Conservation (phyloP, 2,888 invertebrate genomes). For the Cartodere bifasciata region DNA sequence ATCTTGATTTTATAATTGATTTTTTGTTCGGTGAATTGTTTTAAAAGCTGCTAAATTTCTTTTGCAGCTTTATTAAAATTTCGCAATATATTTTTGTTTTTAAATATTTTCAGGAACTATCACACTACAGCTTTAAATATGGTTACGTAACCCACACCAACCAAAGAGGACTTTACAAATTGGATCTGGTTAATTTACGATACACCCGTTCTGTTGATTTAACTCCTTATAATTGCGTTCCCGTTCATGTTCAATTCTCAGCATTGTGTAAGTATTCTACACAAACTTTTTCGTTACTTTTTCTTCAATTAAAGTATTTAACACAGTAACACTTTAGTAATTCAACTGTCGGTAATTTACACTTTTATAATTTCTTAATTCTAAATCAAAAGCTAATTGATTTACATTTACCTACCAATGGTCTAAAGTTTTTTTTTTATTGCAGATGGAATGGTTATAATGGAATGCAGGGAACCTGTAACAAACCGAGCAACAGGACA, state of each 20-base stretch:
- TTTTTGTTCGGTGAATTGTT: too few relatives aligned
- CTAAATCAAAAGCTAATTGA: too few relatives aligned
- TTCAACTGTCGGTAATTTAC: too few relatives aligned
- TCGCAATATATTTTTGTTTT: conserved; percentile 5
- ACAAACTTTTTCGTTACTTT: too few relatives aligned
- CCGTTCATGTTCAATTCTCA: conserved; percentile 53
- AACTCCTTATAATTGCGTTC: conserved; percentile 59
- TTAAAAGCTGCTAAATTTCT: too few relatives aligned
- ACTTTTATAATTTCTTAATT: too few relatives aligned
- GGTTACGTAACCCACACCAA: conserved; percentile 63
- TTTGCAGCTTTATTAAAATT: too few relatives aligned
- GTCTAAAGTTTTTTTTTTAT: conserved; percentile 15
- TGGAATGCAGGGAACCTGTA: conserved; percentile 56
- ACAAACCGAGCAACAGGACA: conserved; percentile 51
- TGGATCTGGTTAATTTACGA: conserved; percentile 56
- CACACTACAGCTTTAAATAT: conserved; percentile 48
- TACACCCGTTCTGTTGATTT: conserved; percentile 60
- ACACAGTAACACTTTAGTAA: too few relatives aligned
- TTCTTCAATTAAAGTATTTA: too few relatives aligned
- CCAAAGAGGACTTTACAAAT: conserved; percentile 58
- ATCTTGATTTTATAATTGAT: too few relatives aligned
- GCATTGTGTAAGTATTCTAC: conserved; percentile 55
- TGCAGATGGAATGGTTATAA: conserved; percentile 56
- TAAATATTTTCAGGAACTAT: conserved; percentile 35
- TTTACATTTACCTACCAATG: too few relatives aligned